Conservation (phyloP, 2,113 vertebrate genomes). For the Ptyas mucosa region DNA sequence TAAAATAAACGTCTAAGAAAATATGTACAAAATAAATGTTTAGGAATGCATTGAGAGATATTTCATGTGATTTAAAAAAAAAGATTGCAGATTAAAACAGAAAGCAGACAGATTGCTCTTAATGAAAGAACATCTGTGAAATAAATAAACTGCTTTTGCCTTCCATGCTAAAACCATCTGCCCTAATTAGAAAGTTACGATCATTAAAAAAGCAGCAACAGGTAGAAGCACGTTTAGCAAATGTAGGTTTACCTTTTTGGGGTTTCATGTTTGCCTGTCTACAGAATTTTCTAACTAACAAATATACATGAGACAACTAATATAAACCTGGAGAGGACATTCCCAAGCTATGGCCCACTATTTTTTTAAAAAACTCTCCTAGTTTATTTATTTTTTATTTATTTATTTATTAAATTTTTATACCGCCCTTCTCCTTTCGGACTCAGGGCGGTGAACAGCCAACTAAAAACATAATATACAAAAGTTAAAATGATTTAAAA, state of each 20-base stretch:
- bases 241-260: not conserved
- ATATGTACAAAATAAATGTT: not conserved
- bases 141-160: not conserved
- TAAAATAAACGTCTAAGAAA: not conserved
- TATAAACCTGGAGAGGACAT: not conserved
- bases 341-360: not conserved
- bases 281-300: not conserved
- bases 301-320: not conserved
- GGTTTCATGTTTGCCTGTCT: not conserved
- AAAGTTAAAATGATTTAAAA: too few relatives aligned
- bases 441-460: too few relatives aligned
- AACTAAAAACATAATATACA: too few relatives aligned
- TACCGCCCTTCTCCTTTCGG: too few relatives aligned
- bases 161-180: not conserved
- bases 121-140: not conserved
- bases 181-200: not conserved
- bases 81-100: not conserved
- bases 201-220: not conserved
- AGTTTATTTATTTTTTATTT: too few relatives aligned
- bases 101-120: not conserved
- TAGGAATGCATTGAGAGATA: not conserved
- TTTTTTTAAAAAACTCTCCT: not conserved
- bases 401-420: too few relatives aligned
- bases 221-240: not conserved
- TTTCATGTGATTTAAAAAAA: not conserved